phyloP scores from a whole-genome alignment of 2,888 invertebrate genomes.

The Helicoverpa assulta region DNA sequence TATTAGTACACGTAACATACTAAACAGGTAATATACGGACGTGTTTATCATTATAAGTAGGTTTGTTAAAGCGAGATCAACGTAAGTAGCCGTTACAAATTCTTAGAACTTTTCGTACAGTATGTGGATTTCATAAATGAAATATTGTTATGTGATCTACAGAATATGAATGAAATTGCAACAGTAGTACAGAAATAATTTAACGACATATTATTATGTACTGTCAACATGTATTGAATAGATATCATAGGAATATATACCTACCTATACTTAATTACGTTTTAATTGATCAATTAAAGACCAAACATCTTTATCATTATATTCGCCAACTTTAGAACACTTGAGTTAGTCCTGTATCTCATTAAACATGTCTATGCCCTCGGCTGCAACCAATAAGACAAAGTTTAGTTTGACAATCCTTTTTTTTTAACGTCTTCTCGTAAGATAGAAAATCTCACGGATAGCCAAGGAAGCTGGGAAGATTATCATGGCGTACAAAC shows the following conservation, averaged over 20 bases:
- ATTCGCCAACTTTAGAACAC: no score
- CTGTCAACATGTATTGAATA: no score
- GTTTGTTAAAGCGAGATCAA: not conserved
- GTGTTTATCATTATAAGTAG: constrained; percentile 18
- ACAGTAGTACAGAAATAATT: not conserved
- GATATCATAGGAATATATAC: no score
- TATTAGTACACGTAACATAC: constrained; percentile 19
- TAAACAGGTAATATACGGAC: constrained; percentile 18
- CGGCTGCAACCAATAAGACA: not conserved
- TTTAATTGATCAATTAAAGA: no score
- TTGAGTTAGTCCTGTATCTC: no score
- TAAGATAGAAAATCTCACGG: no score
- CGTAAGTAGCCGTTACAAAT: constrained; percentile 2
- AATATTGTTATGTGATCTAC: not conserved
- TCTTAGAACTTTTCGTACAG: constrained; percentile 1
- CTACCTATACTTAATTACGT: no score
- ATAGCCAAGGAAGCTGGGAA: not conserved
- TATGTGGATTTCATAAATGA: not conserved
- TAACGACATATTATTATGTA: no score
- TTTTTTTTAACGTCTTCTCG: not conserved
- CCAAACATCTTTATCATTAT: no score
- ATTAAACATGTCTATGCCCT: not conserved
- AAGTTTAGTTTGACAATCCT: not conserved
- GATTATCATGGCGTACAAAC: constrained; percentile 1
- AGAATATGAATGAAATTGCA: not conserved